Conservation (phyloP, 1,140 invertebrate species). For the Hyles vespertilio region DNA sequence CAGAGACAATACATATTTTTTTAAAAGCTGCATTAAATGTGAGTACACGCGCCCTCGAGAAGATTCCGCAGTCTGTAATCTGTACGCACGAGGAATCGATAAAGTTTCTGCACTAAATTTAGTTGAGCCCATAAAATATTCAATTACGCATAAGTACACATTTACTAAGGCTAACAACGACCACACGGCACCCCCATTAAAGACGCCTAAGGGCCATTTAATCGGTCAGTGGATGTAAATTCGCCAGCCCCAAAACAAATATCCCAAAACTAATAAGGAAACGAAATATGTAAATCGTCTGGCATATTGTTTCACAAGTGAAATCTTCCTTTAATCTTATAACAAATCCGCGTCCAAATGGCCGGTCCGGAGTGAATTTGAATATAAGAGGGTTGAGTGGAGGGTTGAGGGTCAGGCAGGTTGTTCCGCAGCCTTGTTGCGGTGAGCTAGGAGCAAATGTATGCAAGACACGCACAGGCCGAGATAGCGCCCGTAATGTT, state of each 20-base stretch:
- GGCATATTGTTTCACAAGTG: constrained; percentile 75
- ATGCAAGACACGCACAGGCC: constrained; percentile 68
- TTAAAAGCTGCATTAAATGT: constrained; percentile 12
- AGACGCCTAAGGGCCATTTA: constrained; percentile 75
- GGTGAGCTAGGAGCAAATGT: constrained; percentile 59
- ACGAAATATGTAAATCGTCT: constrained; percentile 75
- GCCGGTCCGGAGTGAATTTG: constrained; percentile 67
- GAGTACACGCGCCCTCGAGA: background rate
- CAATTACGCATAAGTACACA: constrained; percentile 74
- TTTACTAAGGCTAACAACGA: constrained; percentile 72
- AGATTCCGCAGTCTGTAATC: constrained; percentile 2
- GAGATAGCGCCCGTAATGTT: constrained; percentile 68
- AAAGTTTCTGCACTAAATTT: constrained; percentile 61
- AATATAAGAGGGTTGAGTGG: constrained; percentile 70
- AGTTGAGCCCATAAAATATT: constrained; percentile 70
- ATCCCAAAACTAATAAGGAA: constrained; percentile 76
- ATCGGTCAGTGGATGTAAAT: constrained; percentile 75
- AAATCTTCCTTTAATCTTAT: constrained; percentile 78
- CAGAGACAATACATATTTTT: constrained; percentile 7
- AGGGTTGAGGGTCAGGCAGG: constrained; percentile 62
- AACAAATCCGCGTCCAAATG: constrained; percentile 77
- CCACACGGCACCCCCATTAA: constrained; percentile 74
- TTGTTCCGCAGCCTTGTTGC: constrained; percentile 34
- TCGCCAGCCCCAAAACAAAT: constrained; percentile 71
- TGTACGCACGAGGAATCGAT: constrained; percentile 46